Evolutionary conservation across 2,113 vertebrate species (phyloP), one percentile per base, ranked within the genome.

Genomic region (Chamaetylas fuelleborni): DNA sequence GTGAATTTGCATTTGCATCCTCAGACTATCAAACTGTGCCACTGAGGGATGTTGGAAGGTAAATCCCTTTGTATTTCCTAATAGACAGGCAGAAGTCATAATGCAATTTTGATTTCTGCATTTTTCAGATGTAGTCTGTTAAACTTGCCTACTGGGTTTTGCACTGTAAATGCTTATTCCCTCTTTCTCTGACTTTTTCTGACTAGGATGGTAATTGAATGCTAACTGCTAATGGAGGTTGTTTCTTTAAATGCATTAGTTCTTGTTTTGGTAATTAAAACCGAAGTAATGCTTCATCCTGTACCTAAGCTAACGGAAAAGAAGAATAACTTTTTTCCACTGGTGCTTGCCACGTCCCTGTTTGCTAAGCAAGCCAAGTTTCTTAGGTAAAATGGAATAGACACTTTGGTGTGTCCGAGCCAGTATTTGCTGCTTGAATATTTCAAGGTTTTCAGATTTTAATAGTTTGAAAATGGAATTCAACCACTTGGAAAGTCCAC

Each of bases 191-290:
- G 24, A 8, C 33, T 89, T 89, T 70, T n/a, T 66, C 15, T 11
- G 24, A 8, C 47, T 65, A 45, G 57, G 20, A 60, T 92, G 57
- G 38, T 48, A 70, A 81, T 40, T 62, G 57, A 85, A 81, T 56
- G 57, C n/a, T 34, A 57, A 42, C 67, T 83, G 45, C 47, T 88
- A 50, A 50, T 61, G 42, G 71, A 70, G 29, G 10, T 54, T 88
- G 14, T 61, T 88, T 86, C 71, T 90, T 94, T 77, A 90, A 88
- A 62, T 70, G 50, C 1, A 12, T 91, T 87, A 43, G 26, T 85
- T 22, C 65, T 72, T 81, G 51, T 86, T 94, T 88, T 51, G 40
- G 26, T 90, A 50, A 62, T 69, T 77, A 93, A 93, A 96, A 76
- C 57, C 10, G 31, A 90, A 86, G 66, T 82, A 72, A 36, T 92